Percentiles rank a stretch among this genome's conserved stretches.
phyloP scores from a whole-genome alignment of 2,888 invertebrate species.

The Resseliella maxima region DNA sequence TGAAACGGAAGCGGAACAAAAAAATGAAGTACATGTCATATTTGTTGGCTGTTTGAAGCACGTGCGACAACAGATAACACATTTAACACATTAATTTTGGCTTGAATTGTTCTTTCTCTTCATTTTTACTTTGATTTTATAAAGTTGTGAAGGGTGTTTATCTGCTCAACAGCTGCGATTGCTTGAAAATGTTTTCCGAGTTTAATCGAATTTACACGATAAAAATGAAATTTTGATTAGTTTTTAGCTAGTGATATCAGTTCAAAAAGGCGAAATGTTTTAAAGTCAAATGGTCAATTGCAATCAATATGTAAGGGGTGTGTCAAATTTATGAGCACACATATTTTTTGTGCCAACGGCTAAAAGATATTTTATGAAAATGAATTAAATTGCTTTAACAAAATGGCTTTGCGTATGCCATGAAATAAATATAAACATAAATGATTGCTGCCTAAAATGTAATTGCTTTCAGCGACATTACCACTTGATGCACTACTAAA shows the following conservation, averaged over 20 bases:
- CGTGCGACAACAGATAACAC: constrained; percentile 13
- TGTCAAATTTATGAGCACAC: not conserved
- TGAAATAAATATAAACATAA: not conserved
- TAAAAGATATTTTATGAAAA: not conserved
- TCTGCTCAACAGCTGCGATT: constrained; percentile 17
- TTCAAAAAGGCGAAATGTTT: not conserved
- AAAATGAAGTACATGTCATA: not conserved
- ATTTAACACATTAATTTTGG: constrained; percentile 35
- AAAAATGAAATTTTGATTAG: not conserved
- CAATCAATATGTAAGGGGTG: not conserved
- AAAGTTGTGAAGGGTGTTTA: constrained; percentile 20
- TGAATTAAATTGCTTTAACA: not conserved
- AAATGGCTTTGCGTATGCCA: not conserved
- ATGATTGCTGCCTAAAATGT: not conserved
- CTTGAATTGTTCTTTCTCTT: not conserved
- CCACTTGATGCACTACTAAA: not conserved
- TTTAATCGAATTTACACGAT: not conserved
- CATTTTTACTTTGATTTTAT: not conserved
- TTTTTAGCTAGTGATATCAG: not conserved
- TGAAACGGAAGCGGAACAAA: constrained; percentile 21
- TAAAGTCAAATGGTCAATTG: constrained; percentile 32
- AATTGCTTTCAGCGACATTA: not conserved
- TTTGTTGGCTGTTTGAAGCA: not conserved
- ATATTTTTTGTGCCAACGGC: not conserved
- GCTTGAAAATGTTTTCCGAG: not conserved